Conservation (phyloP, 2,797 vertebrate genomes). For the Remorina albescens region DNA sequence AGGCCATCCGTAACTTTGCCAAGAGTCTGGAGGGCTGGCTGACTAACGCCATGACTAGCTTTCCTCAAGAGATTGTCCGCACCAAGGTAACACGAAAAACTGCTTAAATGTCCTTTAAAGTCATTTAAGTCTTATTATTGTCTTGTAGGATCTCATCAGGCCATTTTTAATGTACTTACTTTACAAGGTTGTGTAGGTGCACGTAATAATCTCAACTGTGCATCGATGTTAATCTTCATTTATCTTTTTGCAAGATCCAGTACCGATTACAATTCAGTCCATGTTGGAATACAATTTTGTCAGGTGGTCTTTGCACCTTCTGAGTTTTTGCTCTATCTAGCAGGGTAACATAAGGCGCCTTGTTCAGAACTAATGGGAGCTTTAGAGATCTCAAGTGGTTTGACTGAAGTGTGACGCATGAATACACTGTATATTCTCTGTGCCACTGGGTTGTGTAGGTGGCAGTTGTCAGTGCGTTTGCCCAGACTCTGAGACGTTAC, state of each 20-base stretch:
- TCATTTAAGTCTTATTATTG: background rate
- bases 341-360: no score
- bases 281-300: background rate
- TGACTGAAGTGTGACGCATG: background rate
- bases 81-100: conserved; percentile 88
- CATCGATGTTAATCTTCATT: background rate
- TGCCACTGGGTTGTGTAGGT: conserved; percentile 80
- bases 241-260: background rate
- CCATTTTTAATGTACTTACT: background rate
- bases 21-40: conserved; percentile 98
- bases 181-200: background rate
- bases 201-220: background rate
- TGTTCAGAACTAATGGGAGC: background rate
- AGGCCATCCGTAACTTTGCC: conserved; percentile 98
- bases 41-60: conserved; percentile 94
- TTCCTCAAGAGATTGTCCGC: conserved; percentile 93
- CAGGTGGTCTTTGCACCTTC: background rate
- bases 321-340: background rate
- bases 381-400: no score
- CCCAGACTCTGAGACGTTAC: conserved; percentile 95
- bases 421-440: background rate
- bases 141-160: background rate
- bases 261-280: no score
- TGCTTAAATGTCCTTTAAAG: background rate
- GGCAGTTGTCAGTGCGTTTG: conserved; percentile 95